Conservation (phyloP, 1,140 invertebrate species). For the Fragariocoptes setiger region DNA sequence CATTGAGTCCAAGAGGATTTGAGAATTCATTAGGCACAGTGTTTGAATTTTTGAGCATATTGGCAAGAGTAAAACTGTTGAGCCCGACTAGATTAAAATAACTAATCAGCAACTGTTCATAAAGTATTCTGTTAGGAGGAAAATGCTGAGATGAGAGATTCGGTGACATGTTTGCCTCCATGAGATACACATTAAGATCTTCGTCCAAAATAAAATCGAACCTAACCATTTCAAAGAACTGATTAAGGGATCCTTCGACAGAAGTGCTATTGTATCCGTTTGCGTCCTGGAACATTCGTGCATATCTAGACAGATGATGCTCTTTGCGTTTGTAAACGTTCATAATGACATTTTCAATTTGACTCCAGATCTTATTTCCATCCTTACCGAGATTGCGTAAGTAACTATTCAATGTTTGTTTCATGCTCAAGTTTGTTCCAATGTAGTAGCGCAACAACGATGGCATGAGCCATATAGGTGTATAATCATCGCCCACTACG, state of each 20-base stretch:
- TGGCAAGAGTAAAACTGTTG: not conserved
- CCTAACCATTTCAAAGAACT: slow-evolving; percentile 68
- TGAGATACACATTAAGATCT: slow-evolving; percentile 46
- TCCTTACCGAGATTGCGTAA: slow-evolving; percentile 30
- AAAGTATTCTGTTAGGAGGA: slow-evolving; percentile 47
- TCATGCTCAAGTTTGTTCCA: slow-evolving; percentile 45
- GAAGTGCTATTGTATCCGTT: slow-evolving; percentile 6
- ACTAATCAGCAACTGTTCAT: slow-evolving; percentile 45
- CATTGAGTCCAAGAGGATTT: slow-evolving; percentile 23
- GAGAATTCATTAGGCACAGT: slow-evolving; percentile 12
- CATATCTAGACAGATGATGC: slow-evolving; percentile 18
- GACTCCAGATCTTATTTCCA: slow-evolving; percentile 38
- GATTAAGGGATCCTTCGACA: not conserved
- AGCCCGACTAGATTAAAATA: not conserved
- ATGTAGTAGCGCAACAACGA: slow-evolving; percentile 44
- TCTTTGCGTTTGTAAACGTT: slow-evolving; percentile 42
- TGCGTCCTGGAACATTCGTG: slow-evolving; percentile 20
- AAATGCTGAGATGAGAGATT: slow-evolving; percentile 79
- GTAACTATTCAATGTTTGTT: slow-evolving; percentile 50
- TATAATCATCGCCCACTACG: slow-evolving; percentile 71
- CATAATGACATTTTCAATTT: slow-evolving; percentile 42
- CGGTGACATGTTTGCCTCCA: slow-evolving; percentile 95
- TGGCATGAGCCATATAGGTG: slow-evolving; percentile 58
- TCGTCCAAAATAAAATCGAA: slow-evolving; percentile 76
- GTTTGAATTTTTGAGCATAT: not conserved